phyloP scores from a whole-genome alignment of 2,888 invertebrate species.

The Morpho achilles region DNA sequence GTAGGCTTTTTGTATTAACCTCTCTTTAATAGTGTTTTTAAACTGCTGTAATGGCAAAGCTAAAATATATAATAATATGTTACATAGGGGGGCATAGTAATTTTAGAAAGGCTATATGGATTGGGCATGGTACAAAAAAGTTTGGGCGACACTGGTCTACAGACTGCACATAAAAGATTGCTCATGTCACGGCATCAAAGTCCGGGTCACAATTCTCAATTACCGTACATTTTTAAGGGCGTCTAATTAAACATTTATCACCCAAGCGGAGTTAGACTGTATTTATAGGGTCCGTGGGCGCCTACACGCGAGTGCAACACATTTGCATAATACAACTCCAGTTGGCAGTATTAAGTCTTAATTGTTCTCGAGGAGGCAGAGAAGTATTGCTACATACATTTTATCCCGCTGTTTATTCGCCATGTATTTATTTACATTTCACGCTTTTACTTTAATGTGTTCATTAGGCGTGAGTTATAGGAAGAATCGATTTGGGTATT shows the following conservation, averaged over 20 bases:
- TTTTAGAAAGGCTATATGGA: too few relatives aligned
- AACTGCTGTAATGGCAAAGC: too few relatives aligned
- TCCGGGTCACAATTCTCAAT: conserved; percentile 8
- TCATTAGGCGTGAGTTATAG: conserved; percentile 15
- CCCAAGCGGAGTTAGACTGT: conserved; percentile 35
- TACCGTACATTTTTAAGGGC: conserved; percentile 14
- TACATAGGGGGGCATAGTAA: too few relatives aligned
- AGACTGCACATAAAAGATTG: too few relatives aligned
- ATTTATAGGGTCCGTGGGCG: conserved; percentile 61
- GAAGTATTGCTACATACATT: conserved; percentile 13
- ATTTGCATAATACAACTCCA: conserved; percentile 78
- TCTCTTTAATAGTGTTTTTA: too few relatives aligned
- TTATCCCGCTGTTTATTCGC: conserved; percentile 11
- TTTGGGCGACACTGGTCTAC: too few relatives aligned
- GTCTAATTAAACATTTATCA: conserved; percentile 28
- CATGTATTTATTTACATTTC: conserved; percentile 13
- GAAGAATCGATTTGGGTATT: not conserved
- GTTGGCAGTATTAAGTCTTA: conserved; percentile 74
- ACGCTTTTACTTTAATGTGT: conserved; percentile 14
- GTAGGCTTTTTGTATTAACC: too few relatives aligned
- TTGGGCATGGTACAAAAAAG: too few relatives aligned
- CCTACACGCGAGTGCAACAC: conserved; percentile 64
- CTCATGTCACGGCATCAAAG: too few relatives aligned
- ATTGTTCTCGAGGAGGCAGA: conserved; percentile 51
- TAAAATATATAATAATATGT: too few relatives aligned